Evolutionary conservation across 2,113 vertebrate genomes (phyloP).

Genomic region (Archilochus colubris): DNA sequence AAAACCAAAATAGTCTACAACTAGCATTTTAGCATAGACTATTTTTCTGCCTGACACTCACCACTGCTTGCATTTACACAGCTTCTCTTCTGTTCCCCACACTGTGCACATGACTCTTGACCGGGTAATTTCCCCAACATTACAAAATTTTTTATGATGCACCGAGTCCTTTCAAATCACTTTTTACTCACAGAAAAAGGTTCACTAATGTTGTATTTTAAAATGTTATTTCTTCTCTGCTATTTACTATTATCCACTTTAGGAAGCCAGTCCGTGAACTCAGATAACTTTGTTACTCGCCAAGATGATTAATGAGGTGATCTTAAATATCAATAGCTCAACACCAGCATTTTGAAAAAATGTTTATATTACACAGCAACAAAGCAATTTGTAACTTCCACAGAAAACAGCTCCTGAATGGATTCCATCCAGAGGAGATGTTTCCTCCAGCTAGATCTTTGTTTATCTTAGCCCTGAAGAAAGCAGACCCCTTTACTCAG

Average conservation of each 20-base stretch:
- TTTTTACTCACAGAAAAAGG: neutral
- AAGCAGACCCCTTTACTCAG: conserved; percentile 39
- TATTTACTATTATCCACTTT: conserved; percentile 60
- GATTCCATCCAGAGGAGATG: conserved; percentile 34
- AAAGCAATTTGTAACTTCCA: conserved; percentile 64
- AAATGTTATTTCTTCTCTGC: neutral
- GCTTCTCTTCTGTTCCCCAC: neutral
- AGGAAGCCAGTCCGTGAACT: conserved; percentile 50
- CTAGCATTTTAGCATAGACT: neutral
- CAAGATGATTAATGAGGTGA: conserved; percentile 74
- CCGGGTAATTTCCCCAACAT: neutral
- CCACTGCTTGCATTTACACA: neutral
- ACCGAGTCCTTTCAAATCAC: neutral
- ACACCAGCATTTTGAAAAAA: conserved; percentile 63
- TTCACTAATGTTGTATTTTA: neutral
- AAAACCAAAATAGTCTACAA: neutral
- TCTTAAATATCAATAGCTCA: conserved; percentile 70
- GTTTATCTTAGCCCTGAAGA: conserved; percentile 70
- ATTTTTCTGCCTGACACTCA: neutral
- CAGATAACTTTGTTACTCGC: conserved; percentile 67
- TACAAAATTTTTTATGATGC: neutral
- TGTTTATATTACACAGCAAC: conserved; percentile 60
- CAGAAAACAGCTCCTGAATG: conserved; percentile 4
- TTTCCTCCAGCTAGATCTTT: conserved; percentile 62
- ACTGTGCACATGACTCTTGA: neutral